A percentile compares a stretch with the other conserved stretches of the same genome.
phyloP scores from a whole-genome alignment of 2,888 invertebrate genomes.

The Mesorhabditis sp. region DNA sequence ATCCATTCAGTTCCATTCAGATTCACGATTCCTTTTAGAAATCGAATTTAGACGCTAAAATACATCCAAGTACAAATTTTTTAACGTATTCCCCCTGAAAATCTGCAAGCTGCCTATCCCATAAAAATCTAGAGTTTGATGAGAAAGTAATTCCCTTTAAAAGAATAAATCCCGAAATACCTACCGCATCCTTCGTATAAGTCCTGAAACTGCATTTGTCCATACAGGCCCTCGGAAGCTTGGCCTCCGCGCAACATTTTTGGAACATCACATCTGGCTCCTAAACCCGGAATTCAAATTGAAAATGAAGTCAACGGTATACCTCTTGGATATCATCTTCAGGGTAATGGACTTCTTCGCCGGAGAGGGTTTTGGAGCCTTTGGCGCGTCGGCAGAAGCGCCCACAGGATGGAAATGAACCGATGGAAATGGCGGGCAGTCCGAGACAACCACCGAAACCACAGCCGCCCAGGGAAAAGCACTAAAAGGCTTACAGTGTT shows the following conservation, averaged over 20 bases:
- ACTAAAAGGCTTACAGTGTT: not conserved
- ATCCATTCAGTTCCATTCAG: no score
- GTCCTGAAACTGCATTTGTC: constrained; percentile 1
- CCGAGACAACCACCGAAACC: not conserved
- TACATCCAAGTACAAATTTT: no score
- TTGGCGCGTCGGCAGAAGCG: constrained; percentile 3
- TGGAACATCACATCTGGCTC: constrained; percentile 6
- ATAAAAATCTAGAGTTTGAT: no score
- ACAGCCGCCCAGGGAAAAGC: constrained; percentile 2
- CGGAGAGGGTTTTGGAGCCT: not conserved
- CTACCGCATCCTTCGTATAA: not conserved
- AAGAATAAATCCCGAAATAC: not conserved
- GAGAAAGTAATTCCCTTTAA: not conserved
- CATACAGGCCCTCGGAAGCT: not conserved
- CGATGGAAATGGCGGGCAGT: not conserved
- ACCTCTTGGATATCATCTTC: not conserved
- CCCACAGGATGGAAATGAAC: not conserved
- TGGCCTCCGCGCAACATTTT: not conserved
- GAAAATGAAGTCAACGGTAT: not conserved
- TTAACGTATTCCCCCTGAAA: no score
- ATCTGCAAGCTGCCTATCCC: no score
- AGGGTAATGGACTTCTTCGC: not conserved
- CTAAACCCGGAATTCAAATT: not conserved
- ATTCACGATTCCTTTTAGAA: no score
- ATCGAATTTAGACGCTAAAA: no score